phyloP scores from a whole-genome alignment of 1,140 invertebrate genomes.

The Drosophila busckii region DNA sequence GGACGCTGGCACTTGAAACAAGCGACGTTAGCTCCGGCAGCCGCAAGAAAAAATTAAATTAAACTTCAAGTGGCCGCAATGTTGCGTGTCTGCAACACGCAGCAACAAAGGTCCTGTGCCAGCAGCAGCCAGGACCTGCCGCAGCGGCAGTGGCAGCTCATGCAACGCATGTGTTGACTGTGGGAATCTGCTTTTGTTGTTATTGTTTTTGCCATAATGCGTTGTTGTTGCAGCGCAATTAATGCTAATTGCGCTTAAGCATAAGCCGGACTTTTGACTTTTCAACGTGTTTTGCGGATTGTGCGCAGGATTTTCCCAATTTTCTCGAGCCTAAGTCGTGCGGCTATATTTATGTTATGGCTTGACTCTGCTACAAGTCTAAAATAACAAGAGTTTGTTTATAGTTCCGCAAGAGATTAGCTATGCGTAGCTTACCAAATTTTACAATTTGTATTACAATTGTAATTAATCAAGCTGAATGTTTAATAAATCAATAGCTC shows the following conservation, averaged over 20 bases:
- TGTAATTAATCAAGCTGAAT: no score
- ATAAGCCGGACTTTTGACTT: conserved; percentile 70
- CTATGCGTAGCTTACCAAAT: no score
- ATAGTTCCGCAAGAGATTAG: conserved; percentile 10
- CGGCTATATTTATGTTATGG: conserved; percentile 38
- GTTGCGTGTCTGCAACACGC: conserved; percentile 27
- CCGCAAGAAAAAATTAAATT: conserved; percentile 71
- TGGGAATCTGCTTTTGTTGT: conserved; percentile 23
- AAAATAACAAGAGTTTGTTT: conserved; percentile 24
- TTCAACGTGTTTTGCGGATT: conserved; percentile 67
- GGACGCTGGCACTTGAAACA: conserved; percentile 55
- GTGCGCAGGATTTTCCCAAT: conserved; percentile 60
- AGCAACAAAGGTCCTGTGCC: no score
- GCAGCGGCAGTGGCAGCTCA: not conserved
- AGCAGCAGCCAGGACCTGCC: not conserved
- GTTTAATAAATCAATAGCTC: no score
- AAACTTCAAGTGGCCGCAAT: conserved; percentile 70
- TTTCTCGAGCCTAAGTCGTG: conserved; percentile 26
- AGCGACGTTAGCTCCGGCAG: conserved; percentile 56
- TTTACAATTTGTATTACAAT: no score
- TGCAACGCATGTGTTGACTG: conserved; percentile 27
- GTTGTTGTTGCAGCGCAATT: conserved; percentile 45
- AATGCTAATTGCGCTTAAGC: conserved; percentile 69
- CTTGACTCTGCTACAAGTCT: conserved; percentile 54
- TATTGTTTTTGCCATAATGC: conserved; percentile 18